A percentile compares a stretch with the other conserved stretches of the same genome.
Conservation (phyloP, 1,140 invertebrate species). For the Rhagoletis zephyria region DNA sequence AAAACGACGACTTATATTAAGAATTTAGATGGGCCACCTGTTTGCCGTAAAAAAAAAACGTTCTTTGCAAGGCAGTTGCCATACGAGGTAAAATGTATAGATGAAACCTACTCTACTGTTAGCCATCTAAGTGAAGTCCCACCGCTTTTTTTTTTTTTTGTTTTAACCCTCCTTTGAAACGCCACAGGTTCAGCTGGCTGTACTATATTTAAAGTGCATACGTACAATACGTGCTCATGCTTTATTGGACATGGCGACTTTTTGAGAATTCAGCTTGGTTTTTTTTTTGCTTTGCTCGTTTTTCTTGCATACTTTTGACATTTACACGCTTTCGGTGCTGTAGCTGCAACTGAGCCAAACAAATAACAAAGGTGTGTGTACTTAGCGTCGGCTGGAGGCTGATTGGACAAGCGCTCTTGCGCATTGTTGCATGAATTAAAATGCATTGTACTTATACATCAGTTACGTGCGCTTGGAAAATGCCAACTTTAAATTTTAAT, state of each 20-base stretch:
- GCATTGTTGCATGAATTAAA: background rate
- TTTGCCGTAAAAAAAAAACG: no score
- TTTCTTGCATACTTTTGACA: background rate
- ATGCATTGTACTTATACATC: background rate
- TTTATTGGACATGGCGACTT: background rate
- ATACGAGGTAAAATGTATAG: no score
- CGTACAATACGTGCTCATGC: background rate
- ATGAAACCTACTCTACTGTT: no score
- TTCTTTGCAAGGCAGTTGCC: no score
- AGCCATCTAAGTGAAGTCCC: no score
- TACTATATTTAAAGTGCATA: background rate
- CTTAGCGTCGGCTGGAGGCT: background rate
- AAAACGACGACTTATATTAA: no score
- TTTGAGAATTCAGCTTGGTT: background rate
- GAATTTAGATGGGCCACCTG: no score
- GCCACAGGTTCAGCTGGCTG: background rate
- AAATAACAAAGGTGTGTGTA: constrained; percentile 3
- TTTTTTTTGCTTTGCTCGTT: background rate
- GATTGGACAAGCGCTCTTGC: background rate
- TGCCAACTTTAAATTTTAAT: background rate
- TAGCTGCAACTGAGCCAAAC: background rate
- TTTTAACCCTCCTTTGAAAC: background rate
- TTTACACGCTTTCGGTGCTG: background rate
- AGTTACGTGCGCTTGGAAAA: background rate
- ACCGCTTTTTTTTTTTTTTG: no score